Evolutionary conservation across 2,113 vertebrate species (phyloP).

Genomic region (Microcebus griseorufus): DNA sequence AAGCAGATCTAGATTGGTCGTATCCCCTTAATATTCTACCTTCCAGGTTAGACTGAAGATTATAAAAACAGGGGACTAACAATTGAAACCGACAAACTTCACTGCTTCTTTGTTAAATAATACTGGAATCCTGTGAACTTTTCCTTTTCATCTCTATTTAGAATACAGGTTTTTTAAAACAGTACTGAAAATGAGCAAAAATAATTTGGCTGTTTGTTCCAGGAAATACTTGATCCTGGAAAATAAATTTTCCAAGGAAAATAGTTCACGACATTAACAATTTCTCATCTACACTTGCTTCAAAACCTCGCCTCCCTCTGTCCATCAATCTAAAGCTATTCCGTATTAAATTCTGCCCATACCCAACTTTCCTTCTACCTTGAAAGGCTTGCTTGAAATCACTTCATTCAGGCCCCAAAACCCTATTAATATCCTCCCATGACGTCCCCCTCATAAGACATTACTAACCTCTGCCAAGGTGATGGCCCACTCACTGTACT

Average conservation of each 20-base stretch:
- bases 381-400: neutral
- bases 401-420: neutral
- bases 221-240: neutral
- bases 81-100: neutral
- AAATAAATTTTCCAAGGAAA: neutral
- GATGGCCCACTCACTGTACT: accelerated
- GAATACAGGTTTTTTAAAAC: neutral
- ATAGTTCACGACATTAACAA: neutral
- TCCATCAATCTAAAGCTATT: neutral
- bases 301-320: neutral
- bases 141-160: neutral
- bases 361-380: neutral
- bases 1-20: too few species aligned
- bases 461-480: neutral
- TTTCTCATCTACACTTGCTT: neutral
- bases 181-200: neutral
- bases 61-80: neutral
- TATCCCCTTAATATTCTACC: neutral
- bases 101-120: neutral
- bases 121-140: neutral
- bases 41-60: neutral
- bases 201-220: neutral
- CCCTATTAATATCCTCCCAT: too few species aligned
- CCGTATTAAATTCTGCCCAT: neutral
- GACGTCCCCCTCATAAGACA: neutral